Conservation (phyloP, 2,888 invertebrate species). For the Acronicta aceris region DNA sequence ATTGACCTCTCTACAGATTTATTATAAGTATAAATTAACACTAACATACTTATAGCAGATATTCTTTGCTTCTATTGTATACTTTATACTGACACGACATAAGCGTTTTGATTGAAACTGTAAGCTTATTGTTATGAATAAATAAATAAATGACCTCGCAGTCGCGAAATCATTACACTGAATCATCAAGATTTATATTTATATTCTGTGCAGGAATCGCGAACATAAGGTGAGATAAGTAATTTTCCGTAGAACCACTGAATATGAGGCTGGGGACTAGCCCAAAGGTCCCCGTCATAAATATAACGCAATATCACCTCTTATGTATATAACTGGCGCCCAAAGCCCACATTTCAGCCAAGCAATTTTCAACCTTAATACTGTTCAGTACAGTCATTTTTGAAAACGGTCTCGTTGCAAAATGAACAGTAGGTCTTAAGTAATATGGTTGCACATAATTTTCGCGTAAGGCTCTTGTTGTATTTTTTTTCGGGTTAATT, state of each 20-base stretch:
- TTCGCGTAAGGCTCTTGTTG: conserved; percentile 44
- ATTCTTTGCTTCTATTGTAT: no score
- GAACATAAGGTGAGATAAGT: conserved; percentile 69
- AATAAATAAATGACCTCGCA: no score
- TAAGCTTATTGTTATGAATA: no score
- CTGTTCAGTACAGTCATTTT: conserved; percentile 16
- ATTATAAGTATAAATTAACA: no score
- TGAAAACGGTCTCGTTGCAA: conserved; percentile 11
- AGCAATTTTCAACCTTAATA: conserved; percentile 7
- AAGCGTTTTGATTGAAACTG: no score
- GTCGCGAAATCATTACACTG: no score
- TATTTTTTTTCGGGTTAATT: conserved; percentile 47
- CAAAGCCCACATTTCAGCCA: conserved; percentile 7
- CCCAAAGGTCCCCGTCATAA: conserved; percentile 66
- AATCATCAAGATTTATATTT: no score
- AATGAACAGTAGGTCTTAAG: conserved; percentile 55
- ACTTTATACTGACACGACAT: no score
- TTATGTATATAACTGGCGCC: conserved; percentile 51
- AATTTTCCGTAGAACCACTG: conserved; percentile 71
- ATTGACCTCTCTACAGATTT: no score
- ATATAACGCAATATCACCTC: conserved; percentile 66
- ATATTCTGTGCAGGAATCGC: no score
- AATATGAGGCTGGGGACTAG: conserved; percentile 71
- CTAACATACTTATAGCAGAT: no score
- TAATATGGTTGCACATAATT: conserved; percentile 58